These are phyloP conservation scores for Drosophila nasuta DNA, from an alignment of 1,140 invertebrate species.

Conservation along the genomic window DNA sequence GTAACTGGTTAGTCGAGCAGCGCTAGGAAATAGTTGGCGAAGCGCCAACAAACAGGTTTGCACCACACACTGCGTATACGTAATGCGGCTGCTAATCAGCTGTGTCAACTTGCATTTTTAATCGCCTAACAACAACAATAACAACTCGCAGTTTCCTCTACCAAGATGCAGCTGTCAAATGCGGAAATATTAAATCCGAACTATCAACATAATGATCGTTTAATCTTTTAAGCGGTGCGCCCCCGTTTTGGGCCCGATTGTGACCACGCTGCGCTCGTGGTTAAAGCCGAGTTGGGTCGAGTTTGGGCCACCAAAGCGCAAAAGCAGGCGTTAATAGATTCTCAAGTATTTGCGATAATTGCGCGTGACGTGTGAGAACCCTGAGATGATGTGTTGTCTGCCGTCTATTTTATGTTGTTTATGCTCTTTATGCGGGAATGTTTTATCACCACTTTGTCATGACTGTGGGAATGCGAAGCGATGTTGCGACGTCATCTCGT, in stretches of 20 bases:
- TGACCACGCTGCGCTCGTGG: neutral
- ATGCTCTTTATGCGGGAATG: constrained; percentile 1
- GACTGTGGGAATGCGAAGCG: constrained; percentile 1
- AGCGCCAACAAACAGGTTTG: constrained; percentile 16
- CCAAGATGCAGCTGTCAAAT: neutral
- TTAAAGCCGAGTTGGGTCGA: neutral
- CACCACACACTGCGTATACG: neutral
- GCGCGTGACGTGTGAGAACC: constrained; percentile 26
- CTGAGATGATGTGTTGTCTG: constrained; percentile 18
- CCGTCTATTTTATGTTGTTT: neutral
- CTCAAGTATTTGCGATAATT: constrained; percentile 32
- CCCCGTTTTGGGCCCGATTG: neutral
- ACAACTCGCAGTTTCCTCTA: neutral
- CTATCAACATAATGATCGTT: too few species aligned
- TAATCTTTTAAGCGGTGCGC: neutral
- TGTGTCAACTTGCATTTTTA: neutral
- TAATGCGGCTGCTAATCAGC: constrained; percentile 1
- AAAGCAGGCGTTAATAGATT: constrained; percentile 21
- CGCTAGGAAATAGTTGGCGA: neutral
- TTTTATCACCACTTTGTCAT: constrained; percentile 14
- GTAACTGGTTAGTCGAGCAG: neutral
- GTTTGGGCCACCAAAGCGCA: constrained; percentile 14
- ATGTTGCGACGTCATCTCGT: too few species aligned
- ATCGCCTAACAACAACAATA: neutral
- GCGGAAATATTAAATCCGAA: too few species aligned